phyloP scores from a whole-genome alignment of 2,797 vertebrate genomes.

The Characodon lateralis region DNA sequence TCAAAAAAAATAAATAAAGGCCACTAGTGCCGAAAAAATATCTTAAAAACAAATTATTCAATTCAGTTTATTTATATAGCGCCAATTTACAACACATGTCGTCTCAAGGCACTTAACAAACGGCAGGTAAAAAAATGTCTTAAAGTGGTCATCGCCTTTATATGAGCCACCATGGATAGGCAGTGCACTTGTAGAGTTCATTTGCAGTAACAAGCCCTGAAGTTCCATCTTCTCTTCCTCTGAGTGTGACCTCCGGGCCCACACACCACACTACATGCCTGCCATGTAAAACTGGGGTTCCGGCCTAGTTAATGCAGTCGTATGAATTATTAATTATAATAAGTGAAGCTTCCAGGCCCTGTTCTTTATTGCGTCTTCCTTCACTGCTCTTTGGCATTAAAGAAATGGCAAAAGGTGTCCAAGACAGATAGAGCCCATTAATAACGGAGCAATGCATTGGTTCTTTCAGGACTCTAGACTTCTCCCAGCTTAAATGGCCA shows the following conservation, averaged over 20 bases:
- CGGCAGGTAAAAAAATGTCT: too few species aligned
- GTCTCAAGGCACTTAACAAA: too few species aligned
- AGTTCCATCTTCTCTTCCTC: slow-evolving; percentile 25
- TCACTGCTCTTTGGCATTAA: slow-evolving; percentile 62
- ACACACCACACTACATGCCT: slow-evolving; percentile 19
- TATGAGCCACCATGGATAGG: not conserved
- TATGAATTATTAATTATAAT: slow-evolving; percentile 79
- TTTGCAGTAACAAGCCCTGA: slow-evolving; percentile 53
- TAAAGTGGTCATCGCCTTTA: not conserved
- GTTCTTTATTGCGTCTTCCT: slow-evolving; percentile 66
- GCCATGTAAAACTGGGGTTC: slow-evolving; percentile 54
- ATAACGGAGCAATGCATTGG: slow-evolving; percentile 52
- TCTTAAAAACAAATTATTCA: too few species aligned
- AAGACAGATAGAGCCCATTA: slow-evolving; percentile 57
- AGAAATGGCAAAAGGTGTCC: slow-evolving; percentile 64
- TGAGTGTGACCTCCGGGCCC: slow-evolving; percentile 2
- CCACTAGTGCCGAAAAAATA: too few species aligned
- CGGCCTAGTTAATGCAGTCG: slow-evolving; percentile 60
- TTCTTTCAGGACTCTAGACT: slow-evolving; percentile 36
- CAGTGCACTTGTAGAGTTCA: slow-evolving; percentile 34
- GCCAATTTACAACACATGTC: too few species aligned
- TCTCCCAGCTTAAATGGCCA: slow-evolving; percentile 17
- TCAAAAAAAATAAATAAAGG: too few species aligned
- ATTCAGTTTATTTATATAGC: too few species aligned
- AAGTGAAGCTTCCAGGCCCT: slow-evolving; percentile 62